A percentile compares a stretch with the other conserved stretches of the same genome.
phyloP scores from a whole-genome alignment of 2,113 vertebrate genomes.

The Etia nguti region DNA sequence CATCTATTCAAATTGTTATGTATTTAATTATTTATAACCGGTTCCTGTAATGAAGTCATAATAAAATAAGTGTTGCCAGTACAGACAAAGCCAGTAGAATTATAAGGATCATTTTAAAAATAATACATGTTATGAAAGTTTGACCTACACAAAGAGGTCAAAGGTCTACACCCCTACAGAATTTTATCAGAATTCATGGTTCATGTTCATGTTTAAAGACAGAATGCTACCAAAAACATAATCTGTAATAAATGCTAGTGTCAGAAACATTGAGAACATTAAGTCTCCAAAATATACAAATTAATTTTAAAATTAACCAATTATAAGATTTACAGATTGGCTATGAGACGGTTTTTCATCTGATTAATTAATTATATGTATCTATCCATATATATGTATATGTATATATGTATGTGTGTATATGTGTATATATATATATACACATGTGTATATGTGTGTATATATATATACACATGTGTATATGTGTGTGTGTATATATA shows the following conservation, averaged over 20 bases:
- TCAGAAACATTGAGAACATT: neutral
- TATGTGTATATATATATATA: too few species aligned
- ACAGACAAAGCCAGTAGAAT: neutral
- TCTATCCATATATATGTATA: too few species aligned
- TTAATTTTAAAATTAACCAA: neutral
- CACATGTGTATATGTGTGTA: too few species aligned
- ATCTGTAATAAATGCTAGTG: neutral
- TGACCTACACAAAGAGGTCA: neutral
- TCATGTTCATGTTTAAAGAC: neutral
- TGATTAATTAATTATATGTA: neutral
- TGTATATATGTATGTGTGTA: fast-evolving
- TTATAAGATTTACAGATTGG: neutral
- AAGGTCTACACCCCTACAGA: neutral
- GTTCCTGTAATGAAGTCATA: neutral
- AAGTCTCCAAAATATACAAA: neutral
- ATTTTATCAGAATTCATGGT: neutral
- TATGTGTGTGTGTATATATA: too few species aligned
- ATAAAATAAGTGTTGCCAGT: fast-evolving
- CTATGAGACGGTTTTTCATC: neutral
- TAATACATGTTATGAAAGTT: neutral
- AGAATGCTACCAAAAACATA: neutral
- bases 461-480: fast-evolving
- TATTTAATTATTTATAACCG: neutral
- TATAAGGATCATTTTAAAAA: neutral
- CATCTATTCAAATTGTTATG: neutral